phyloP scores from a whole-genome alignment of 2,797 vertebrate species.

The Sebastes aleutianus region DNA sequence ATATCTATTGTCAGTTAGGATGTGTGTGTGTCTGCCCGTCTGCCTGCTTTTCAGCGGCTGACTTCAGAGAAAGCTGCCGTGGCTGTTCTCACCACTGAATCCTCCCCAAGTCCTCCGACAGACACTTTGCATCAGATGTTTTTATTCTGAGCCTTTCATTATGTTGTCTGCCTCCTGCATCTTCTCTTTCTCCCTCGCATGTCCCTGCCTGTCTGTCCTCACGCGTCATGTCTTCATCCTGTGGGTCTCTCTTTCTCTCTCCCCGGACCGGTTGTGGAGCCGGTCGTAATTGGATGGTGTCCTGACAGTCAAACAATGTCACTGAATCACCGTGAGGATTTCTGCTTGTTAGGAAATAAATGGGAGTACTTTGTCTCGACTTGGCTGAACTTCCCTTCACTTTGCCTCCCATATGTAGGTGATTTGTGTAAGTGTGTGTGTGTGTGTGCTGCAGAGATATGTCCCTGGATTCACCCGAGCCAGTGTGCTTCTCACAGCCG shows the following conservation, averaged over 20 bases:
- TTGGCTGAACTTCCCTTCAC: slow-evolving; percentile 44
- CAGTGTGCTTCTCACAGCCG: background rate
- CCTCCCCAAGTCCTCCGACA: slow-evolving; percentile 22
- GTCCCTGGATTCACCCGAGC: slow-evolving; percentile 30
- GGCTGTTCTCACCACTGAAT: slow-evolving; percentile 10
- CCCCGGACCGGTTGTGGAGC: background rate
- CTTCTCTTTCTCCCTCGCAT: background rate
- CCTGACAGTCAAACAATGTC: slow-evolving; percentile 39
- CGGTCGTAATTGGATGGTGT: slow-evolving; percentile 24
- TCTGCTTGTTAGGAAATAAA: slow-evolving; percentile 34
- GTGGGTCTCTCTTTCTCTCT: background rate
- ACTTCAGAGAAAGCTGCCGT: slow-evolving; percentile 40
- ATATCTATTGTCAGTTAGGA: background rate
- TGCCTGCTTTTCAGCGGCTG: slow-evolving; percentile 16
- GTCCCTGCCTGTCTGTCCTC: background rate
- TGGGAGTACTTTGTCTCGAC: slow-evolving; percentile 33
- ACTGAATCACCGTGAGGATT: slow-evolving; percentile 27
- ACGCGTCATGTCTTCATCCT: slow-evolving; percentile 19
- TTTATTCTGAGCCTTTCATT: slow-evolving; percentile 38
- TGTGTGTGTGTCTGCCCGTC: background rate
- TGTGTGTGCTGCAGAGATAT: slow-evolving; percentile 13
- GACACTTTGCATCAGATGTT: slow-evolving; percentile 37
- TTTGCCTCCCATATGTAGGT: slow-evolving; percentile 31
- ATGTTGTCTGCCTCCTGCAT: background rate
- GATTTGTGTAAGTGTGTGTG: slow-evolving; percentile 1